These are phyloP conservation scores for Nycticryphes semicollaris DNA, from an alignment of 2,113 vertebrate genomes.

Conservation along the genomic window DNA sequence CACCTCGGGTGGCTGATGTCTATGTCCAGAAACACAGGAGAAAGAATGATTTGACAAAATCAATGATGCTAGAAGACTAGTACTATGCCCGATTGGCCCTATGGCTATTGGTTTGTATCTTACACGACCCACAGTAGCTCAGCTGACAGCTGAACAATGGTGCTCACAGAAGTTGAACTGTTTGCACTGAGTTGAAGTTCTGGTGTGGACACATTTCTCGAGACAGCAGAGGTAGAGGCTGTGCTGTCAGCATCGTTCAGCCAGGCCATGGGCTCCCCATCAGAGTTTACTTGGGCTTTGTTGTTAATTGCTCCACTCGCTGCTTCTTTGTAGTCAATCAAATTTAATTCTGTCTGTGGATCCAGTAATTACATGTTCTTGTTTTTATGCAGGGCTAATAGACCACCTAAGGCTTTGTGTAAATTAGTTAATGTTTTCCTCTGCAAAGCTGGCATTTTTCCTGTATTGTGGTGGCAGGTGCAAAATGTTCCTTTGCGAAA, in stretches of 20 bases:
- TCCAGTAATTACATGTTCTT: constrained; percentile 30
- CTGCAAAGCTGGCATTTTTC: constrained; percentile 24
- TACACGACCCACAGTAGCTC: background rate
- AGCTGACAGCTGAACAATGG: background rate
- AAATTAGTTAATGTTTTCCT: constrained; percentile 46
- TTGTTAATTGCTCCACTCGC: constrained; percentile 20
- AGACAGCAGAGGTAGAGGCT: background rate
- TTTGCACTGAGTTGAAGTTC: background rate
- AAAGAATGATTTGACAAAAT: background rate
- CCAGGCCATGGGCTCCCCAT: background rate
- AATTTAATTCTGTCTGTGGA: constrained; percentile 5
- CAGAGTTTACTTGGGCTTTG: background rate
- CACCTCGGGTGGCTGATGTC: background rate
- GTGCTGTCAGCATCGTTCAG: background rate
- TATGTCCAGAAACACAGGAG: background rate
- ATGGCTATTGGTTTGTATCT: background rate
- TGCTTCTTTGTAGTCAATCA: constrained; percentile 38
- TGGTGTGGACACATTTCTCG: accelerated
- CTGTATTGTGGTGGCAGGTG: constrained; percentile 19
- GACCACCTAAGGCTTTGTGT: constrained; percentile 61
- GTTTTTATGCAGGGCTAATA: constrained; percentile 38
- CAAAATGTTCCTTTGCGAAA: constrained; percentile 15
- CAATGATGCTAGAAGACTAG: background rate
- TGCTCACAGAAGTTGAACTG: background rate
- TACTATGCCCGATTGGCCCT: background rate